Percentiles rank a stretch among this genome's conserved stretches.
Evolutionary conservation across 2,888 invertebrate genomes (phyloP).

Genomic region (Phortica okadai): DNA sequence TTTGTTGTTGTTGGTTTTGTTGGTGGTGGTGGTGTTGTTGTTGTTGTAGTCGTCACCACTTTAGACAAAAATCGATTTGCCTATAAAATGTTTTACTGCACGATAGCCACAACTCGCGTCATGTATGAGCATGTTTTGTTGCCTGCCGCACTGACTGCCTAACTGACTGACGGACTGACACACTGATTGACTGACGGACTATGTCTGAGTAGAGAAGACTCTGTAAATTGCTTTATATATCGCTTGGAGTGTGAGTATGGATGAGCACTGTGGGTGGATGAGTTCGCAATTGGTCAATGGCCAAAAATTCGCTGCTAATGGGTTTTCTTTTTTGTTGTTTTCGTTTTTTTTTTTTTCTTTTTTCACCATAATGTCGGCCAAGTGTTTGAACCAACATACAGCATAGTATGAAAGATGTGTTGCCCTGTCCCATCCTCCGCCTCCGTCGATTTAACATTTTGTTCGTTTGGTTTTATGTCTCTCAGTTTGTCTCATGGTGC

Average conservation of each 20-base stretch:
- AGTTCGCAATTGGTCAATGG: conserved; percentile 44
- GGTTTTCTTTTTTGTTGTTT: conserved; percentile 34
- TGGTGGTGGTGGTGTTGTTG: conserved; percentile 32
- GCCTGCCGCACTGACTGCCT: conserved; percentile 29
- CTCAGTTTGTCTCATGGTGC: neutral
- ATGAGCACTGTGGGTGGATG: conserved; percentile 36
- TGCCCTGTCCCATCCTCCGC: neutral
- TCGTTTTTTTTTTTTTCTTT: neutral
- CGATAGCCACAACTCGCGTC: conserved; percentile 45
- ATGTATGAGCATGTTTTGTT: conserved; percentile 51
- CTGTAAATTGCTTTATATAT: neutral
- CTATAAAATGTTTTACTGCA: conserved; percentile 69
- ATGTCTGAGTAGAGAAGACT: neutral
- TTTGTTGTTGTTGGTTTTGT: conserved; percentile 52
- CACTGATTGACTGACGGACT: neutral
- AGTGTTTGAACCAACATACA: neutral
- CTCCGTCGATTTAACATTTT: neutral
- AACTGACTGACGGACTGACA: neutral
- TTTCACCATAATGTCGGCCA: conserved; percentile 2
- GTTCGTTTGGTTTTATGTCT: conserved; percentile 6
- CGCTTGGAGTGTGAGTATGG: conserved; percentile 16
- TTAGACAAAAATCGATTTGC: conserved; percentile 71
- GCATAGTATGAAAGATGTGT: neutral
- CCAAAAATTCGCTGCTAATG: conserved; percentile 59
- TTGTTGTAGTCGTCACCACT: conserved; percentile 50